Percentiles rank a stretch among this genome's conserved stretches.
Evolutionary conservation across 2,888 invertebrate genomes (phyloP).

Genomic region (Augiades crinisus): DNA sequence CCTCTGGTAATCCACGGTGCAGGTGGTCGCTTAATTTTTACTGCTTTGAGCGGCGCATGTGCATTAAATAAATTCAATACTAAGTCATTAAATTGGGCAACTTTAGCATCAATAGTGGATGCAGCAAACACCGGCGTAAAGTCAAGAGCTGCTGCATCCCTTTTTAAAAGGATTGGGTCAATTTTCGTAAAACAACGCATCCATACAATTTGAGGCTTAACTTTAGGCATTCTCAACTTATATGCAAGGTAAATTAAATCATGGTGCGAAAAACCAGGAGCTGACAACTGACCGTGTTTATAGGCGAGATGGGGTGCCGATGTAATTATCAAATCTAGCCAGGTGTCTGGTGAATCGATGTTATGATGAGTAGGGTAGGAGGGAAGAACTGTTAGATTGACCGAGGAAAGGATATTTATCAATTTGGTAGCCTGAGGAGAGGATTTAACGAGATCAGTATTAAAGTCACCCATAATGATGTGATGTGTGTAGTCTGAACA

Average conservation of each 20-base stretch:
- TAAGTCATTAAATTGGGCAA: neutral
- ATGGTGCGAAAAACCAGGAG: slow-evolving; percentile 16
- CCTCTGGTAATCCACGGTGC: neutral
- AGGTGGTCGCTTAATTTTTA: neutral
- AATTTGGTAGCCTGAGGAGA: neutral
- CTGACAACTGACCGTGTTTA: slow-evolving; percentile 2
- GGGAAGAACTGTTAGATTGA: neutral
- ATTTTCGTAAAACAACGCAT: neutral
- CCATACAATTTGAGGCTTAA: neutral
- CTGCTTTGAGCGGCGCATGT: neutral
- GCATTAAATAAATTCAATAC: neutral
- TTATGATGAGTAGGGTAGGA: neutral
- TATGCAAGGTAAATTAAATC: too few species aligned
- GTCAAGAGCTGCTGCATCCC: neutral
- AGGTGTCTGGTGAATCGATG: neutral
- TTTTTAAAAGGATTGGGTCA: neutral
- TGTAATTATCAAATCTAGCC: neutral
- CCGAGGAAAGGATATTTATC: neutral
- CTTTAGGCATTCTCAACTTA: slow-evolving; percentile 4
- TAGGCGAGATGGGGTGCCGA: neutral
- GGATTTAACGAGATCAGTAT: neutral
- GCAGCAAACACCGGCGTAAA: neutral
- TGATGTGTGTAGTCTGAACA: neutral
- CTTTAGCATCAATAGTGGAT: slow-evolving; percentile 6
- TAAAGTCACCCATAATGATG: slow-evolving; percentile 1